phyloP scores from a whole-genome alignment of 2,113 vertebrate genomes.

The Anas platyrhynchos region DNA sequence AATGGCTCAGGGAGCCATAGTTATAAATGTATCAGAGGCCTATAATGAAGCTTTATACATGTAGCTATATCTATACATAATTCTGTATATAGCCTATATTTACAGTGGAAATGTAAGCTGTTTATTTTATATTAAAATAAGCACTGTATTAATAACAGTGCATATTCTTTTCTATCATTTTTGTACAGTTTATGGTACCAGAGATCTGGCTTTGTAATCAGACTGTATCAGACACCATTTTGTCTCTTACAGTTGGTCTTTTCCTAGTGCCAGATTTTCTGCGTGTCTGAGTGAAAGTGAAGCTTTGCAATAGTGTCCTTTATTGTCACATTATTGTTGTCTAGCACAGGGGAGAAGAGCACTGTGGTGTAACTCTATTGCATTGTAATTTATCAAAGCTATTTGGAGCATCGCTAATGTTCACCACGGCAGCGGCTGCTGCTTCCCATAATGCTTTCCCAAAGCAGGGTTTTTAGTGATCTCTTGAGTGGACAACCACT shows the following conservation, averaged over 20 bases:
- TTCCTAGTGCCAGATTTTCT: conserved; percentile 67
- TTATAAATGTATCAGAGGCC: conserved; percentile 87
- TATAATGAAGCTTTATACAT: conserved; percentile 90
- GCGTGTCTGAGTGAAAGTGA: conserved; percentile 60
- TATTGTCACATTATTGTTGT: conserved; percentile 39
- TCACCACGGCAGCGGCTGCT: conserved; percentile 11
- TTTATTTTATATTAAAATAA: conserved; percentile 91
- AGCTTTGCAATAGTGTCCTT: conserved; percentile 57
- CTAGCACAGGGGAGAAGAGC: conserved; percentile 50
- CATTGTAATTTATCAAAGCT: conserved; percentile 55
- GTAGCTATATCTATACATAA: conserved; percentile 87
- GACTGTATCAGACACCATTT: conserved; percentile 42
- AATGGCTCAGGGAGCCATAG: conserved; percentile 88
- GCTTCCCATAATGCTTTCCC: conserved; percentile 42
- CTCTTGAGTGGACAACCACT: neutral
- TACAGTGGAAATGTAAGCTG: conserved; percentile 87
- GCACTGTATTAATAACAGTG: conserved; percentile 82
- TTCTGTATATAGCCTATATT: conserved; percentile 89
- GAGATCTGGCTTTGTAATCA: conserved; percentile 72
- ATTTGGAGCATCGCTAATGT: conserved; percentile 26
- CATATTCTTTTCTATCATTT: conserved; percentile 79
- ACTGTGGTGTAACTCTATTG: conserved; percentile 54
- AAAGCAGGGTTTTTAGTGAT: conserved; percentile 17
- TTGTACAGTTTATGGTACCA: conserved; percentile 81
- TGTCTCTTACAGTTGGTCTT: conserved; percentile 57